A percentile compares a stretch with the other conserved stretches of the same genome.
Evolutionary conservation across 2,113 vertebrate genomes (phyloP).

Genomic region (Pseudorectes ferrugineus): DNA sequence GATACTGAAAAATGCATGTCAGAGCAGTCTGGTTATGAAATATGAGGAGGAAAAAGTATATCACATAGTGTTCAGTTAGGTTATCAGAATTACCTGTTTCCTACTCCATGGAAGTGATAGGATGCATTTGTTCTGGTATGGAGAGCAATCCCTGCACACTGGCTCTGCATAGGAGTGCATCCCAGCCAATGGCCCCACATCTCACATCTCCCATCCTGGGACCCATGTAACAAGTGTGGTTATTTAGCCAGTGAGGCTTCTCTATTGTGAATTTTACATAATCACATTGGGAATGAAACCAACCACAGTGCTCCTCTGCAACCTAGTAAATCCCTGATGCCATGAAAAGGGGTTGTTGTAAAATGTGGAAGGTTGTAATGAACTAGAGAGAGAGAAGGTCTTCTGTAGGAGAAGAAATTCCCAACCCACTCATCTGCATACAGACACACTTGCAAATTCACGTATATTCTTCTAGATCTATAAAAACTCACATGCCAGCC

Average conservation of each 20-base stretch:
- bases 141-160: neutral
- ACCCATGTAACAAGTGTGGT: rapidly evolving
- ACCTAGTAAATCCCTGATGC: neutral
- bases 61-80: neutral
- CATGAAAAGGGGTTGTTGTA: neutral
- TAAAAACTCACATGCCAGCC: neutral
- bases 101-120: neutral
- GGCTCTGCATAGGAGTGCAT: rapidly evolving
- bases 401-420: neutral
- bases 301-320: neutral
- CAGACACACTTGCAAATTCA: neutral
- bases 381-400: neutral
- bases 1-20: neutral
- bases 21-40: neutral
- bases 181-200: neutral
- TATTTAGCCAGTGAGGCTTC: rapidly evolving
- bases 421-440: neutral
- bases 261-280: neutral
- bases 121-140: neutral
- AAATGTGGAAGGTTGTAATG: neutral
- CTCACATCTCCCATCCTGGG: neutral
- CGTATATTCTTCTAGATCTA: neutral
- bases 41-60: neutral
- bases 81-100: neutral
- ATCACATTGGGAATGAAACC: neutral